These are phyloP conservation scores for Oreochromis spilurus DNA, from an alignment of 2,113 vertebrate species.

Conservation along the genomic window DNA sequence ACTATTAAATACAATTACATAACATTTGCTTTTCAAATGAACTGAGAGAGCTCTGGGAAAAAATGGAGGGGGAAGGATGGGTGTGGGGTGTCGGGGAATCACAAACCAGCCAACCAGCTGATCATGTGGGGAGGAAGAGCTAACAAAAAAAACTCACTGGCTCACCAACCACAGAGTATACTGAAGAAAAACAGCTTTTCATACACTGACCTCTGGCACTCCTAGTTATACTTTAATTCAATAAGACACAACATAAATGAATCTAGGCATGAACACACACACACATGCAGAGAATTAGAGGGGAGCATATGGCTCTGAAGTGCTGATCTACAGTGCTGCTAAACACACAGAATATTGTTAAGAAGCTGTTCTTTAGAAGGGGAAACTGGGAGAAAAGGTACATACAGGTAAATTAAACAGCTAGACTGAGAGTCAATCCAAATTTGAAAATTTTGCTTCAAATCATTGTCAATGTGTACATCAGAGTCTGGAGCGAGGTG, in stretches of 20 bases:
- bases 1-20: not conserved
- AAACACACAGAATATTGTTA: not conserved
- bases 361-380: not conserved
- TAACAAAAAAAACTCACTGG: not conserved
- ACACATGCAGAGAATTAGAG: not conserved
- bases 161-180: not conserved
- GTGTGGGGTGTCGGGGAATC: not conserved
- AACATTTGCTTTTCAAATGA: not conserved
- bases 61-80: not conserved
- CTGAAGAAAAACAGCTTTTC: not conserved
- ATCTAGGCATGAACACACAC: not conserved
- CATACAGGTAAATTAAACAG: not conserved
- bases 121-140: not conserved
- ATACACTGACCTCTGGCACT: constrained; percentile 29
- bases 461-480: not conserved
- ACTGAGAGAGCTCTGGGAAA: not conserved
- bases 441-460: not conserved
- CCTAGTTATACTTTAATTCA: constrained; percentile 37
- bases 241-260: constrained; percentile 26
- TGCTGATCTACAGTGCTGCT: not conserved
- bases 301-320: not conserved
- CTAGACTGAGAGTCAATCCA: not conserved
- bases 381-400: not conserved
- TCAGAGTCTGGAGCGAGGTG: not conserved
- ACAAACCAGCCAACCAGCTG: not conserved